These are phyloP conservation scores for Ichneumoninae sp. DNA, from an alignment of 2,888 invertebrate genomes.

Conservation along the genomic window DNA sequence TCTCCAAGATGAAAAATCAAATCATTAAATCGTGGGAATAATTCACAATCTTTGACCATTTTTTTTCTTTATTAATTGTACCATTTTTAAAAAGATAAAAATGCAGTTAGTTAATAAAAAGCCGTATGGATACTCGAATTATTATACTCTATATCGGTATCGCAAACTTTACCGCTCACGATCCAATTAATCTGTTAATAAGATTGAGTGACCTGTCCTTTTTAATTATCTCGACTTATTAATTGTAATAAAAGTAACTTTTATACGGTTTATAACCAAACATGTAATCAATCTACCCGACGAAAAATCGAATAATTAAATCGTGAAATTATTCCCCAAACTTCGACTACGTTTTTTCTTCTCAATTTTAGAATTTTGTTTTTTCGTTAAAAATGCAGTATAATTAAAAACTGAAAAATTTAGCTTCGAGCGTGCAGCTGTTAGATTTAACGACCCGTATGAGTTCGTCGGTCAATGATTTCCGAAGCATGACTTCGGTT, in stretches of 20 bases:
- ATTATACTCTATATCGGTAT: no score
- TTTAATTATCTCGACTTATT: not conserved
- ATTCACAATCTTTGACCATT: no score
- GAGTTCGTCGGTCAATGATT: constrained; percentile 57
- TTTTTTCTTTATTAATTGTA: no score
- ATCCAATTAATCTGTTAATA: constrained; percentile 71
- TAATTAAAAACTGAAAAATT: not conserved
- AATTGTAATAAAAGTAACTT: no score
- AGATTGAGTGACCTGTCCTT: constrained; percentile 64
- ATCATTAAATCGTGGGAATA: no score
- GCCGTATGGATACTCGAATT: no score
- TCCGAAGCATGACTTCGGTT: constrained; percentile 44
- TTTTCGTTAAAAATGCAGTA: not conserved
- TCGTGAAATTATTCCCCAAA: no score
- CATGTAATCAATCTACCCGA: not conserved
- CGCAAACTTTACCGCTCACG: no score
- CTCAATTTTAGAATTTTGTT: not conserved
- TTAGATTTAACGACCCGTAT: constrained; percentile 49
- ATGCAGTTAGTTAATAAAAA: no score
- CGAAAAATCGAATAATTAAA: not conserved
- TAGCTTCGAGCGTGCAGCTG: constrained; percentile 8
- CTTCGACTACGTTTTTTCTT: no score
- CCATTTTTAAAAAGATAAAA: no score
- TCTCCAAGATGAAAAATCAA: no score
- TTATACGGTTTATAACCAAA: not conserved